Conservation (phyloP, 2,797 vertebrate species). For the Characodon lateralis region DNA sequence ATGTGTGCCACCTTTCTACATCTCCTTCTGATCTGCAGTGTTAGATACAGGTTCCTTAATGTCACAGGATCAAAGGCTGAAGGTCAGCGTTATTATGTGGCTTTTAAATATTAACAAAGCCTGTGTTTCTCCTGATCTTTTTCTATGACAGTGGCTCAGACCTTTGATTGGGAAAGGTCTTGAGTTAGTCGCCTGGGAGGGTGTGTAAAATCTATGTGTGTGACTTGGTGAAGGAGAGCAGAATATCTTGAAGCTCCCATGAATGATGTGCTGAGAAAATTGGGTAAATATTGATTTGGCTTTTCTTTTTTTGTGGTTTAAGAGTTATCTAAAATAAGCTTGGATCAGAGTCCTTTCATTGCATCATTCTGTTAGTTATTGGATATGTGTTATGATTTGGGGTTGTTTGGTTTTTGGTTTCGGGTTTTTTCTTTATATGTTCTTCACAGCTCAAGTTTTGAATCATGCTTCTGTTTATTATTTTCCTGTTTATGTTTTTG, state of each 20-base stretch:
- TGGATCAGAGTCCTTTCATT: neutral
- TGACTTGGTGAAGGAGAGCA: constrained; percentile 1
- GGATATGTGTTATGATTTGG: too few relatives aligned
- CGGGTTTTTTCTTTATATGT: too few relatives aligned
- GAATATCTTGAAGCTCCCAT: constrained; percentile 8
- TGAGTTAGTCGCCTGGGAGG: constrained; percentile 8
- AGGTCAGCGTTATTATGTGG: constrained; percentile 35
- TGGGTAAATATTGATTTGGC: constrained; percentile 1
- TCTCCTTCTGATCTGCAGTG: constrained; percentile 14
- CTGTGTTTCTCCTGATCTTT: constrained; percentile 25
- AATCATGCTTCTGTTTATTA: too few relatives aligned
- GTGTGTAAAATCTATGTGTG: constrained; percentile 10
- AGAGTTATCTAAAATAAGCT: neutral
- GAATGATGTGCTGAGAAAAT: neutral
- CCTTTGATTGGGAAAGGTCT: constrained; percentile 24
- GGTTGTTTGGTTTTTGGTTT: too few relatives aligned
- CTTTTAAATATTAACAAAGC: constrained; percentile 1
- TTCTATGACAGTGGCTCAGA: constrained; percentile 24
- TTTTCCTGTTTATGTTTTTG: too few relatives aligned
- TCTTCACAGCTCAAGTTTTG: too few relatives aligned
- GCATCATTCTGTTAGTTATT: constrained; percentile 1
- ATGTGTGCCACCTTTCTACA: constrained; percentile 5
- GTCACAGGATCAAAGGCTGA: constrained; percentile 5
- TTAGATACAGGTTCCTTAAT: neutral
- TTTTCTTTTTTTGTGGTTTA: neutral